These are phyloP conservation scores for Alviniconcha strummeri DNA, from an alignment of 2,888 invertebrate species.

Conservation along the genomic window DNA sequence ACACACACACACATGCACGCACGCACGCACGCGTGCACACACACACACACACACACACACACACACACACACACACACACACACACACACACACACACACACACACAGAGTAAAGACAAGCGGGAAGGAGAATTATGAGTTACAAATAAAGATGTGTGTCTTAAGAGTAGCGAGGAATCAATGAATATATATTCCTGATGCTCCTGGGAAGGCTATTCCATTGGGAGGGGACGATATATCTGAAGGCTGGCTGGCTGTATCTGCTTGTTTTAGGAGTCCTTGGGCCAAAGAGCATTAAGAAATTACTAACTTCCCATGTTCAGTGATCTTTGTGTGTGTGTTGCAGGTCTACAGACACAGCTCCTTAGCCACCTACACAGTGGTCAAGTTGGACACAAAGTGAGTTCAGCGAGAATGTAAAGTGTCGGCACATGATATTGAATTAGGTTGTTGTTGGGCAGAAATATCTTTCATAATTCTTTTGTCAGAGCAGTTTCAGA, in stretches of 20 bases:
- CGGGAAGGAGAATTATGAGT: no score
- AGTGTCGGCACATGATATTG: not conserved
- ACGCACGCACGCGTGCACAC: not conserved
- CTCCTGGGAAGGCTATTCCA: no score
- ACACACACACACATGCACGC: not conserved
- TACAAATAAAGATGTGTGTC: no score
- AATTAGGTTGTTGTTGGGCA: no score
- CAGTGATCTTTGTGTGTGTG: not conserved
- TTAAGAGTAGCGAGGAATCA: no score
- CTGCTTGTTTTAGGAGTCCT: no score
- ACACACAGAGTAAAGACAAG: not conserved
- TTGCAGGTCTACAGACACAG: constrained; percentile 70
- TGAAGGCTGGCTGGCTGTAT: no score
- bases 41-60: not conserved
- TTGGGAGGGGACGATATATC: no score
- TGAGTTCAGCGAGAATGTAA: constrained; percentile 36
- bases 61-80: not conserved
- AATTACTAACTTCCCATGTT: not conserved
- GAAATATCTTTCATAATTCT: no score
- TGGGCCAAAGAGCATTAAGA: no score
- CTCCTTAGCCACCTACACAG: constrained; percentile 63
- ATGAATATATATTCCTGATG: no score
- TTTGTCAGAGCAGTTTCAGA: no score
- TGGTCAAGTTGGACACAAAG: constrained; percentile 58
- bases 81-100: constrained; percentile 5